Conservation (phyloP, 1,140 invertebrate genomes). For the Berghia stephanieae region DNA sequence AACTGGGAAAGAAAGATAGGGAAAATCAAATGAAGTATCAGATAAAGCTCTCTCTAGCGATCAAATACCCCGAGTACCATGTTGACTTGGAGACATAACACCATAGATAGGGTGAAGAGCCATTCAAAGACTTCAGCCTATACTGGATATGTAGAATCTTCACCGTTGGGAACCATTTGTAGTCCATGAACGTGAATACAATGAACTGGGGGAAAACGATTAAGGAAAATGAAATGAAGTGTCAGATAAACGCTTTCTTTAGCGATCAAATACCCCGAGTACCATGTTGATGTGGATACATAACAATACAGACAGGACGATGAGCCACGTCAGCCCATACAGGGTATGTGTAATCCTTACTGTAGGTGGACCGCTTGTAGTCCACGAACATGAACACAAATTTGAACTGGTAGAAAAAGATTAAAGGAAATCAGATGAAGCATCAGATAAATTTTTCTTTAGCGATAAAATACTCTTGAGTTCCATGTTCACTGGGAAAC, state of each 20-base stretch:
- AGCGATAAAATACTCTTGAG: constrained; percentile 40
- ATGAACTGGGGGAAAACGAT: not conserved
- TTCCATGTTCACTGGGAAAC: constrained; percentile 72
- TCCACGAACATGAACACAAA: constrained; percentile 87
- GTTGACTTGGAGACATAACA: constrained; percentile 75
- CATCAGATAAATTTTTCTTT: not conserved
- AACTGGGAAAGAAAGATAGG: constrained; percentile 69
- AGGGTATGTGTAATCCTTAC: constrained; percentile 76
- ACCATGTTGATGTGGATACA: constrained; percentile 73
- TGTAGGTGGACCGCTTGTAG: constrained; percentile 69
- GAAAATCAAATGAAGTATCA: not conserved
- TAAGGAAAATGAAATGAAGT: no score
- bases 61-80: constrained; percentile 48
- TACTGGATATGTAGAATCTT: constrained; percentile 76
- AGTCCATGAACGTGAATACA: constrained; percentile 85
- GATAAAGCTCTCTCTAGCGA: not conserved
- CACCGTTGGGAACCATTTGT: constrained; percentile 66
- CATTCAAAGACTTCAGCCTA: constrained; percentile 84
- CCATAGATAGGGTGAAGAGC: constrained; percentile 73
- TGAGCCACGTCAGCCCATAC: constrained; percentile 82
- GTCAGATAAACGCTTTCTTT: not conserved
- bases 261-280: constrained; percentile 44
- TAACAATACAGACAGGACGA: constrained; percentile 73
- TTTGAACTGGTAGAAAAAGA: constrained; percentile 71
- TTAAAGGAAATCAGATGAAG: not conserved